Base-by-base conservation (phyloP, 2,113 vertebrate species). In the Eira barbara region DNA sequence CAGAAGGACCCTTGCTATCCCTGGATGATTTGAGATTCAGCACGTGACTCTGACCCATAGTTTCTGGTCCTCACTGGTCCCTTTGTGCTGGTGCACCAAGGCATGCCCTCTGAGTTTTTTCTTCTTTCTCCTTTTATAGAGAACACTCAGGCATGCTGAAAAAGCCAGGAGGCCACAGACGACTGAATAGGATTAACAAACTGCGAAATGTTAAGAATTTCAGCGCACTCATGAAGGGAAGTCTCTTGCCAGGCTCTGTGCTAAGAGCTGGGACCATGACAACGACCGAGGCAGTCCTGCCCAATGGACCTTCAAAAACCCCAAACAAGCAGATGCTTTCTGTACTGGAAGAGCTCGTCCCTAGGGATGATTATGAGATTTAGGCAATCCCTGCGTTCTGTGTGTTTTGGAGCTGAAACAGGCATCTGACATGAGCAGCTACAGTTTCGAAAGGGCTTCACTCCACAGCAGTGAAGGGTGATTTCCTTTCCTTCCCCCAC, bases 91-190 rank as follows among this genome's bases (percentile, higher is more conserved):
- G 52, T 42, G 31, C 15, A 63, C 31, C 13, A 25, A 39, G 39
- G 57, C 45, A 13, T 10, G 18, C 15, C 10, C 18, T 93, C 78
- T 36, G 23, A 42, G 27, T 76, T 52, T 57, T 42, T 36, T 90
- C 7, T 96, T 91, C 55, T 84, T 71, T 95, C 23, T 74, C 57
- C 21, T 47, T 92, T 92, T 67, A 81, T 0, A 83, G 79, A 89
- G 25, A 92, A 83, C 20, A 61, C n/a, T 86, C 34, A 42, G 31
- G 49, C 27, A 6, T 21, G 42, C 84, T 83, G 87, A 21, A 69
- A 93, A 85, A 95, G 91, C 14, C 11, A 65, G 79, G 12, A 63
- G 23, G 34, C 52, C 45, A 76, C 47, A 49, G 57, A 84, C 45
- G n/a, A 55, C 4, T 67, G 39, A 91, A 23, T 27, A 74, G 47